Conservation (phyloP, 2,113 vertebrate species). For the Barbus barbus region DNA sequence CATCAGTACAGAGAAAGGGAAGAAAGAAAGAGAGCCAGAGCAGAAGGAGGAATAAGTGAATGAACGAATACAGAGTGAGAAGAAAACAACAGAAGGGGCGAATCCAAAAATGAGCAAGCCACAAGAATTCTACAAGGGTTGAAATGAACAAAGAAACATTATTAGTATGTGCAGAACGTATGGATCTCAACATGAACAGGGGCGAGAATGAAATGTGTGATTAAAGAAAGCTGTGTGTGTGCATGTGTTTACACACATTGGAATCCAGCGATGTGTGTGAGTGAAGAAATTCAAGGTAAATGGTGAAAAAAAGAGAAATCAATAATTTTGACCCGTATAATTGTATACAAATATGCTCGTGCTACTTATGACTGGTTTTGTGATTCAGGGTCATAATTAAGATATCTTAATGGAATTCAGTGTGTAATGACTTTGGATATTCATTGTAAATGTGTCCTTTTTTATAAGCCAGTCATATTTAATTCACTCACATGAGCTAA, state of each 20-base stretch:
- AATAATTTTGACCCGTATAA: too few relatives aligned
- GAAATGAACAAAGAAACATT: constrained; percentile 14
- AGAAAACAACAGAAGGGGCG: background rate
- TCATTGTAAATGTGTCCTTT: too few relatives aligned
- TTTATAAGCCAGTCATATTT: background rate
- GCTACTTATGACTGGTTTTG: too few relatives aligned
- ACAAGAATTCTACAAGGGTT: constrained; percentile 13
- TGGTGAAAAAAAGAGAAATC: too few relatives aligned
- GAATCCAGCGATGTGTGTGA: too few relatives aligned
- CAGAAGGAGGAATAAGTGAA: constrained; percentile 26
- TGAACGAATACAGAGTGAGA: constrained; percentile 22
- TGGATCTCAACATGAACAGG: background rate
- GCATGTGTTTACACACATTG: background rate
- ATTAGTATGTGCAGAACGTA: background rate
- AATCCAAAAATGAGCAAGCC: constrained; percentile 2
- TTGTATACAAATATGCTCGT: too few relatives aligned
- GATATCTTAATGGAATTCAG: too few relatives aligned
- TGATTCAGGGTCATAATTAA: too few relatives aligned
- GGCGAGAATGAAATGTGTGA: background rate
- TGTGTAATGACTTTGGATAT: too few relatives aligned
- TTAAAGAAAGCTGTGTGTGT: background rate
- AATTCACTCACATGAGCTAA: background rate
- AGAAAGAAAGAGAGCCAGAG: constrained; percentile 24
- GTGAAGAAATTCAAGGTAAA: background rate
- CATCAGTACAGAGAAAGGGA: constrained; percentile 47